A percentile compares a stretch with the other conserved stretches of the same genome.
Evolutionary conservation across 2,113 vertebrate genomes (phyloP).

Genomic region (Empidonax alnorum): DNA sequence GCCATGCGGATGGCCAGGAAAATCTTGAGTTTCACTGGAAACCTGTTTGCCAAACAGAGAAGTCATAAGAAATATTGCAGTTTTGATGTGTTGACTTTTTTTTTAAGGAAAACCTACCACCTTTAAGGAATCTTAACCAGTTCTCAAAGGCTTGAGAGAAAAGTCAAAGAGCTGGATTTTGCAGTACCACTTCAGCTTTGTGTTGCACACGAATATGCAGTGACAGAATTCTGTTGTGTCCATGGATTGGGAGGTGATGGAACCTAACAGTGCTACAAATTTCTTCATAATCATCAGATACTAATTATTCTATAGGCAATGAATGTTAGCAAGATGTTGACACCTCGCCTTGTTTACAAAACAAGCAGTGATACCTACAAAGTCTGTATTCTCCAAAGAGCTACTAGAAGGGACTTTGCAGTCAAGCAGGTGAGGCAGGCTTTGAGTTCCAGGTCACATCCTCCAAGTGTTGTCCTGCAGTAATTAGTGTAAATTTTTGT

Average conservation of each 20-base stretch:
- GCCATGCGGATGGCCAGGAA: neutral
- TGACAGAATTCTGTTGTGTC: neutral
- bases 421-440: neutral
- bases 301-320: neutral
- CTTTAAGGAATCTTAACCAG: neutral
- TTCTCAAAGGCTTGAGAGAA: neutral
- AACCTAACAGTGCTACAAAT: neutral
- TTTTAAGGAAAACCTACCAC: neutral
- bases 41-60: neutral
- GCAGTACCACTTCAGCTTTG: neutral
- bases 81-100: neutral
- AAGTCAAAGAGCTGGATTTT: neutral
- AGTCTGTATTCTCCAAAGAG: neutral
- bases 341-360: neutral
- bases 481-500: neutral
- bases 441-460: neutral
- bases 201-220: neutral
- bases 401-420: neutral
- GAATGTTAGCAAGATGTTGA: neutral
- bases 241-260: neutral
- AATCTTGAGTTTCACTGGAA: neutral
- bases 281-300: neutral
- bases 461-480: neutral
- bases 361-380: neutral
- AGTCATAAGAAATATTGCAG: neutral